Evolutionary conservation across 2,888 invertebrate genomes (phyloP), one percentile per base, ranked within the genome.

Genomic region (Acleris emargana): DNA sequence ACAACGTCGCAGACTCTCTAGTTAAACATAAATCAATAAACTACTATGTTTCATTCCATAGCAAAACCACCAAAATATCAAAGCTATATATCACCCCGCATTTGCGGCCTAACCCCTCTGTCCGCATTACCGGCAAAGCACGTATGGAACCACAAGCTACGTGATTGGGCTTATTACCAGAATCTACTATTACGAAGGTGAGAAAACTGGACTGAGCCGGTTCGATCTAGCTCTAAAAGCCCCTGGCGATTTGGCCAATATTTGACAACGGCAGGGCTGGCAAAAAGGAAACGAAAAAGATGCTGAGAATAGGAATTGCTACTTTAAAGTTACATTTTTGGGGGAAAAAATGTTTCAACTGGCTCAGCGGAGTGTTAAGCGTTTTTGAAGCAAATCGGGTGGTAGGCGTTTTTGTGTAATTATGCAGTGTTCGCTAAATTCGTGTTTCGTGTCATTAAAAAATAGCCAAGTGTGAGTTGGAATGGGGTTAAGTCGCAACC

Each of bases 171-270:
- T 60, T 64, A 51, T 64, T 64, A 60, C 59, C 32, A 18, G 54
- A 64, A 59, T 53, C 49, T 43, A 53, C 54, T 22, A 43, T 59
- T 50, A 50, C 45, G n/a, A 43, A 64, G 51, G 67, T 67, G 67
- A 61, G 69, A 59, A 68, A 67, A 72, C 69, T 58, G 52, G 68
- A 67, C 68, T 61, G 62, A 71, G 64, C 67, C 60, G 64, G 62
- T 49, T 57, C 53, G 22, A 60, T 50, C 59, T 50, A 45, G 54
- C 17, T 52, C 61, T 69, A 63, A 66, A 67, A 70, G 54, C 59
- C 59, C 17, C 54, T 43, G 32, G 64, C 64, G 54, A 50, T 59
- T 49, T 18, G n/a, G 59, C 59, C 64, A 59, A 60, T 55, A 64
- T 64, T 64, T 64, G 59, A 59, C 58, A 63, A 55, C 50, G 49